These are phyloP conservation scores for Propsilocerus akamusi DNA, from an alignment of 1,140 invertebrate species.

Conservation along the genomic window DNA sequence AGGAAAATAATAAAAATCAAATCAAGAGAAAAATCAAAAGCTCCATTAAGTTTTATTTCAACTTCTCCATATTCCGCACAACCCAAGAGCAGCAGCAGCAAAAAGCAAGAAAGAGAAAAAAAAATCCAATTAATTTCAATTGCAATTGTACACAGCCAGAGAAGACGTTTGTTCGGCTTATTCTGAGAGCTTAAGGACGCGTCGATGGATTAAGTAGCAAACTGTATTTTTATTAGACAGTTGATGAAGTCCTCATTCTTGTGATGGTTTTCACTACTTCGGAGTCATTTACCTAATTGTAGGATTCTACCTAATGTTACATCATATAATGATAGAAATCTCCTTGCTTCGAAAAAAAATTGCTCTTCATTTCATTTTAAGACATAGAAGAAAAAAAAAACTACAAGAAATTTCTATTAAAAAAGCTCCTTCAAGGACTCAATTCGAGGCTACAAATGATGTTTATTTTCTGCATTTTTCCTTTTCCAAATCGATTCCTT, in stretches of 20 bases:
- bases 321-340: conserved; percentile 1
- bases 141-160: conserved; percentile 2
- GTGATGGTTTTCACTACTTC: no score
- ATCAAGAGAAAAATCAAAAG: conserved; percentile 2
- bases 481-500: background rate
- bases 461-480: background rate
- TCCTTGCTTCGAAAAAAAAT: background rate
- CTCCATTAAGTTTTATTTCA: conserved; percentile 3
- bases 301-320: no score
- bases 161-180: background rate
- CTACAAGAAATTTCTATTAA: background rate
- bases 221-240: no score
- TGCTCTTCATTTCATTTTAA: no score
- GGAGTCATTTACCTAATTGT: no score
- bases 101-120: no score
- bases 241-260: no score
- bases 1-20: no score
- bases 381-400: background rate
- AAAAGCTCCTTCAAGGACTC: background rate
- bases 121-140: conserved; percentile 4
- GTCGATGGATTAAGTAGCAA: no score
- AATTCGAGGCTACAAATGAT: background rate
- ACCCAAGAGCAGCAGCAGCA: no score
- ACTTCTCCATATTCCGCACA: background rate
- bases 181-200: no score